These are phyloP conservation scores for Palythoa caribaeorum DNA, from an alignment of 92 coral and sea anemone genomes.

Conservation along the genomic window DNA sequence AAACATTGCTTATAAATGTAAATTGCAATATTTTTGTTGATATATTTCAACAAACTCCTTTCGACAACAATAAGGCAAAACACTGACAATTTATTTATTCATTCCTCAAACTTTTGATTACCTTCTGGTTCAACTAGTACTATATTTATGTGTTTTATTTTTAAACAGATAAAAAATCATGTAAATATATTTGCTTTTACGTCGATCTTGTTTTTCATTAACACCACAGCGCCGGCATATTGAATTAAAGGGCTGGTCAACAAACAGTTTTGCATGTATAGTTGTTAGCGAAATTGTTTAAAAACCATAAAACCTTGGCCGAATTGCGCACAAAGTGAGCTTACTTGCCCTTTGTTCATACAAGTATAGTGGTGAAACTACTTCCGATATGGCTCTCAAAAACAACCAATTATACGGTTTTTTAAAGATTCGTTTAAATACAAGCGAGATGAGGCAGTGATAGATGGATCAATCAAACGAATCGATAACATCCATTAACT, in stretches of 20 bases:
- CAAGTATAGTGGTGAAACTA: not conserved
- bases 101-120: too few species aligned
- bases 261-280: not conserved
- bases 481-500: conserved; percentile 14
- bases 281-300: not conserved
- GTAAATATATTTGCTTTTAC: not conserved
- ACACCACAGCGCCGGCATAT: too few species aligned
- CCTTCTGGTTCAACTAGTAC: too few species aligned
- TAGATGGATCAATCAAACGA: not conserved
- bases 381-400: conserved; percentile 14
- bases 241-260: not conserved
- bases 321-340: not conserved
- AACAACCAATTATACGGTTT: conserved; percentile 18
- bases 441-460: conserved; percentile 2
- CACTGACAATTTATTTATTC: too few species aligned
- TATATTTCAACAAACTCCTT: too few species aligned
- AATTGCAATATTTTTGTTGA: too few species aligned
- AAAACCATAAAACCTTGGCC: not conserved
- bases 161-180: too few species aligned
- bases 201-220: too few species aligned
- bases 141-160: too few species aligned
- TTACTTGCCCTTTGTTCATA: not conserved
- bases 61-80: too few species aligned
- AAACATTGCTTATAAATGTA: too few species aligned
- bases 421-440: not conserved